These are phyloP conservation scores for Bruchidius siliquastri DNA, from an alignment of 2,888 invertebrate genomes.

Conservation along the genomic window DNA sequence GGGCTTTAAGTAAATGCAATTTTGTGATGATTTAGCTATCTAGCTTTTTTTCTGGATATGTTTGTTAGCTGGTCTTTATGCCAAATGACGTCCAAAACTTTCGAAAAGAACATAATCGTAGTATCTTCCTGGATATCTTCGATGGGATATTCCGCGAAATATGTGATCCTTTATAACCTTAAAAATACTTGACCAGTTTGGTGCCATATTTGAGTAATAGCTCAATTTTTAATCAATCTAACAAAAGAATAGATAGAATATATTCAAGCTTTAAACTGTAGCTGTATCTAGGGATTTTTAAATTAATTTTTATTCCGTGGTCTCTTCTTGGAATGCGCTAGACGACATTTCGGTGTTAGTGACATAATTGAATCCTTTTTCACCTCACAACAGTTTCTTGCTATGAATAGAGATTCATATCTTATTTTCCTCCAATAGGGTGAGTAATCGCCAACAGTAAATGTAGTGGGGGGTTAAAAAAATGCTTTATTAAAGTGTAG, in stretches of 20 bases:
- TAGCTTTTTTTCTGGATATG: no score
- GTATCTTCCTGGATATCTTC: constrained; percentile 40
- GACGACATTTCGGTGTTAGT: no score
- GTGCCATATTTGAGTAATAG: constrained; percentile 50
- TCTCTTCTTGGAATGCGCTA: constrained; percentile 15
- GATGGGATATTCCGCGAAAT: constrained; percentile 46
- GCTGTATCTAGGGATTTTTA: constrained; percentile 39
- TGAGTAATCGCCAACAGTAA: no score
- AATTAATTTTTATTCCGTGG: constrained; percentile 33
- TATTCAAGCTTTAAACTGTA: constrained; percentile 46
- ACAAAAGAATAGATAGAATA: constrained; percentile 33
- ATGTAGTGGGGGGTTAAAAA: no score
- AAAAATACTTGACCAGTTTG: constrained; percentile 47
- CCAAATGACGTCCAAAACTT: neutral
- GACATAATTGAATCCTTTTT: no score
- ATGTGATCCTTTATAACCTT: constrained; percentile 38
- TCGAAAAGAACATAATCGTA: constrained; percentile 7
- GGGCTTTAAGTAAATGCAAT: no score
- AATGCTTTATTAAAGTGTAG: no score
- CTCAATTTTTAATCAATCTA: constrained; percentile 48
- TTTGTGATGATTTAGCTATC: no score
- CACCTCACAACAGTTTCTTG: no score
- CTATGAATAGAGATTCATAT: no score
- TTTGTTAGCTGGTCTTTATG: constrained; percentile 5
- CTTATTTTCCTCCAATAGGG: no score